Base-by-base conservation (phyloP, 92 coral and sea anemone species). In the Hydrozoanthus gracilis region DNA sequence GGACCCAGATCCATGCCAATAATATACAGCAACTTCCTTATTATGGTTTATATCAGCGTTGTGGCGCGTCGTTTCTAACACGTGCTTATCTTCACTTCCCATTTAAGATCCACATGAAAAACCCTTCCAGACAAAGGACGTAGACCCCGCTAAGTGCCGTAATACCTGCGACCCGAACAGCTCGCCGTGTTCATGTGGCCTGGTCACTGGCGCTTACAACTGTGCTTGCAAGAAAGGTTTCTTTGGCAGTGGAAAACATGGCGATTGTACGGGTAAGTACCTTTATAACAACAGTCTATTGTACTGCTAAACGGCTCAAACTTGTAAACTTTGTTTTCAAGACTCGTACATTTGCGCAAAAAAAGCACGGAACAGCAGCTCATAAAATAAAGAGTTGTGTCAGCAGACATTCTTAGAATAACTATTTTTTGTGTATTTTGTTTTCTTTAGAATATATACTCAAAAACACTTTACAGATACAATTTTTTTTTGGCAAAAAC, bases 161-260 rank as follows among this genome's bases (percentile, higher is more conserved):
- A 9, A 78, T 69, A 46, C 56, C 8, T 94, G 98, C 55, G 94
- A 94, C 45, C 6, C 45, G 46, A 8, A 6, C 3, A 8, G 3
- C 8, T 95, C 98, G 3, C 66, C 68, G 16, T 94, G 98, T 44
- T 68, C 94, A 11, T 92, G 98, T 51, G 98, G 95, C 20, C 90
- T 94, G 58, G 98, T 94, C 45, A 73, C 91, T 58, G 98, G 98
- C 10, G 94, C 86, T 66, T 91, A 94, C 88, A 91, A 92, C 77
- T 94, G 98, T 83, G 86, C 93, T 46, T 94, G 98, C 77, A 84
- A 83, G 35, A 51, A 44, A 82, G 98, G 98, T 17, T 79, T 60
- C n/a, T 62, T 35, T 3, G 98, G 98, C 8, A 60, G 90, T 35
- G 98, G 98, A 16, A 56, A 44, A 6, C 51, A 10, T 6, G 94